phyloP scores from a whole-genome alignment of 1,140 invertebrate species.

The Aplysia californica region DNA sequence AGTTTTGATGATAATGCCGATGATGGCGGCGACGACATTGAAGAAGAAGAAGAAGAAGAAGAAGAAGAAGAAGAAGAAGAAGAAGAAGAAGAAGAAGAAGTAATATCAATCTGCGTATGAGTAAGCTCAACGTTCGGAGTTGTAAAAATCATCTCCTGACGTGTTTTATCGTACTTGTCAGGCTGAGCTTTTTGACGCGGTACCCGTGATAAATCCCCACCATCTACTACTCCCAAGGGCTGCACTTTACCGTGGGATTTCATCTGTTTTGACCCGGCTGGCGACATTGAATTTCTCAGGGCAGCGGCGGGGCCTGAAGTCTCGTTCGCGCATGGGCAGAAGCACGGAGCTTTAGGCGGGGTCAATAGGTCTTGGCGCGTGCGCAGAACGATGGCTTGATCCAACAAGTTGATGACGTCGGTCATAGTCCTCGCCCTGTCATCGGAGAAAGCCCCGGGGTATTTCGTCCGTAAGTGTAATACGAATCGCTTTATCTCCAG shows the following conservation, averaged over 20 bases:
- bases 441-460: constrained; percentile 31
- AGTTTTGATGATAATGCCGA: neutral
- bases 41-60: neutral
- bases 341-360: neutral
- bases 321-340: neutral
- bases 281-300: no score
- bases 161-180: no score
- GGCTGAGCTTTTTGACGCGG: no score
- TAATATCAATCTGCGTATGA: no score
- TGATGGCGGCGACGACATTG: constrained; percentile 2
- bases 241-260: no score
- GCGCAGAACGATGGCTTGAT: constrained; percentile 15
- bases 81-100: neutral
- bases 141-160: no score
- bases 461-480: constrained; percentile 30
- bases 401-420: constrained; percentile 32
- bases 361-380: constrained; percentile 7
- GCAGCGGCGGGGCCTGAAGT: no score
- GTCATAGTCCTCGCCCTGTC: constrained; percentile 33
- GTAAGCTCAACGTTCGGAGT: no score
- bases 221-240: no score
- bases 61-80: constrained; percentile 2
- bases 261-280: no score
- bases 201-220: no score
- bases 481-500: constrained; percentile 44